These are phyloP conservation scores for Larimichthys polyactis DNA, from an alignment of 2,113 vertebrate genomes.

Conservation along the genomic window DNA sequence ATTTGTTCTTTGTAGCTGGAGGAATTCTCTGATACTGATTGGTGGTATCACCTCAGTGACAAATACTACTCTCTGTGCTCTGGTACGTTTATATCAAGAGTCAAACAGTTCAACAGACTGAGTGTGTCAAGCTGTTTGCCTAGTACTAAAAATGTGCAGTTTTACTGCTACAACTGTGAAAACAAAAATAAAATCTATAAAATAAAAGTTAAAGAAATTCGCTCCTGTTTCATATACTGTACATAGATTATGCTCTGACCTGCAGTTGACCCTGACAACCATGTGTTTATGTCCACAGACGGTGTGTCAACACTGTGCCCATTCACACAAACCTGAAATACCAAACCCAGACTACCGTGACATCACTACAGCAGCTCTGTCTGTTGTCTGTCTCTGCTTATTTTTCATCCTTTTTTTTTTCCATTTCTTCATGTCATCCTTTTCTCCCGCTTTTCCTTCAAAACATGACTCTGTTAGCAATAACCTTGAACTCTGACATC, in stretches of 20 bases:
- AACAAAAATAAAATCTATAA: not conserved
- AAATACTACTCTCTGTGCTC: not conserved
- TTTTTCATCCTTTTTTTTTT: conserved; percentile 55
- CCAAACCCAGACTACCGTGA: conserved; percentile 66
- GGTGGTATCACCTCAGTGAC: too few species aligned
- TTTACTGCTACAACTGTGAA: not conserved
- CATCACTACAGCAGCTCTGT: conserved; percentile 59
- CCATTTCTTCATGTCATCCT: conserved; percentile 44
- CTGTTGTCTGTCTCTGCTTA: conserved; percentile 52
- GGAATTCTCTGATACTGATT: not conserved
- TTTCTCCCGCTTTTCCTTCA: conserved; percentile 44
- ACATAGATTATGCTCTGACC: conserved; percentile 54
- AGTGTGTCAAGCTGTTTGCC: not conserved
- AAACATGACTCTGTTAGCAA: conserved; percentile 18
- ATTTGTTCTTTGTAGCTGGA: not conserved
- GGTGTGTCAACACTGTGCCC: conserved; percentile 69
- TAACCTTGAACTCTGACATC: conserved; percentile 22
- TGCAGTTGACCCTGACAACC: conserved; percentile 67
- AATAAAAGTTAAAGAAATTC: not conserved
- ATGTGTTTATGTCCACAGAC: conserved; percentile 70
- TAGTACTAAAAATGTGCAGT: not conserved
- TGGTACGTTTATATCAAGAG: not conserved
- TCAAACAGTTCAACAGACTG: not conserved
- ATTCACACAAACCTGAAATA: conserved; percentile 77
- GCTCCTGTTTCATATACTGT: not conserved